Base-by-base conservation (phyloP, 2,888 invertebrate species). In the Scaptomyza tumidula region DNA sequence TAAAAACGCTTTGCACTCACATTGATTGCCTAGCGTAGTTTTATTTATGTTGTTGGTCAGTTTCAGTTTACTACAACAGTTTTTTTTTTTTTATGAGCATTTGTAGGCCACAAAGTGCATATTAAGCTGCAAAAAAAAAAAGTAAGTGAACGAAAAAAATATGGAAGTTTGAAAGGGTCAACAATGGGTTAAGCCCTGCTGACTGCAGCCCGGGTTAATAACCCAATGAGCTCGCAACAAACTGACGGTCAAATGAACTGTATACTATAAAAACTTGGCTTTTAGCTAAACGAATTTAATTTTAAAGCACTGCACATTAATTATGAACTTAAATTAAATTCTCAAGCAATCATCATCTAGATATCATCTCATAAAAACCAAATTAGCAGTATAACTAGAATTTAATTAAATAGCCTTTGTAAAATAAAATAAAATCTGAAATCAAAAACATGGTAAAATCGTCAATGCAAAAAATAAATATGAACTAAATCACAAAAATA, bases 41-140 rank as follows among this genome's bases (percentile, higher is more conserved):
- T 83, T 83, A 83, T 83, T 83, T 83, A 83, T 86, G 82, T 81
- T 78, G 78, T 69, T 77, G 78, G 74, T 63, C 76, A 76, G 78
- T 66, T 76, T 70, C 72, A 68, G 77, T 75, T 72, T 61, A 77
- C 77, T 71, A 72, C 77, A 75, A 75, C 76, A 50, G 67, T 65
- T 71, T 66, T 71, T 41, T 19, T 4, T 24, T 24, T 5, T 24
- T 75, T 77, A 75, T 78, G 68, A 78, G 73, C 69, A 78, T 83
- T 83, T 83, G 81, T 84, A 86, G 82, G 84, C 86, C 86, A 84
- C 81, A 84, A 84, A 86, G 69, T 83, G 78, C 84, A 83, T 83
- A 86, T 83, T 84, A 84, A 78, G 80, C 80, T 73, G 62, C 52
- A 67, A 39, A 53, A 66, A 56, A 46, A 37, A 52, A 41, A 49